Base-by-base conservation (phyloP, 2,888 invertebrate genomes). In the Sarcophaga subvicina region DNA sequence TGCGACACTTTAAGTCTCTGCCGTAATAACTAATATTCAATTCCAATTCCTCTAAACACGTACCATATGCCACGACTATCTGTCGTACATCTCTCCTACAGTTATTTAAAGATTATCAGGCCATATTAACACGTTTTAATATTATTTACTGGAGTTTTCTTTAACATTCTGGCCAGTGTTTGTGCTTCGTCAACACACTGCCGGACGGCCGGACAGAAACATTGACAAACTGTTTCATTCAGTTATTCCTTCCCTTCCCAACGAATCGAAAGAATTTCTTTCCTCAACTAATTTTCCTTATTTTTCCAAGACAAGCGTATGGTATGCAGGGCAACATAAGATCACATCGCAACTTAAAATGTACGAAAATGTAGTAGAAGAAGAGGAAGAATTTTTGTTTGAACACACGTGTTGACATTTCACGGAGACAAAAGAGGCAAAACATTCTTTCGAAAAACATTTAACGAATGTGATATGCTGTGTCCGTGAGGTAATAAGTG, bases 321-420 rank as follows among this genome's bases (percentile, higher is more conserved):
- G 37, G 37, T 37, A 37, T 37, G 37, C 8, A 37, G 37, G 37
- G 37, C 54, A 54, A 76, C 79, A 71, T 54, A 64, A 72, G 73
- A 83, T 77, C 83, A 83, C 82, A 87, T 59, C 62, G 45, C 70
- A 71, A 71, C 79, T 71, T 71, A 12, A 78, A 70, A 69, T 69
- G 77, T n/a, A 62, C 1, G 22, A 20, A 62, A n/a, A 62, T 20
- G n/a, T 22, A 8, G 54, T 22, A 14, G 49, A 49, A 14, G 14
- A 49, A 49, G 54, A 54, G 14, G 17, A 54, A 54, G 17, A 54
- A 54, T 14, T 63, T 47, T 64, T 25, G 8, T 63, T 45, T 59
- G 22, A 4, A 17, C 81, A 76, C 84, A 87, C 70, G 81, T 87
- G 84, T 87, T 87, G 87, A 84, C 81, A 84, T 82, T 72, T 47